Evolutionary conservation across 2,888 invertebrate species (phyloP), one percentile per base, ranked within the genome.

Genomic region (Mesodorylaimus sp.): DNA sequence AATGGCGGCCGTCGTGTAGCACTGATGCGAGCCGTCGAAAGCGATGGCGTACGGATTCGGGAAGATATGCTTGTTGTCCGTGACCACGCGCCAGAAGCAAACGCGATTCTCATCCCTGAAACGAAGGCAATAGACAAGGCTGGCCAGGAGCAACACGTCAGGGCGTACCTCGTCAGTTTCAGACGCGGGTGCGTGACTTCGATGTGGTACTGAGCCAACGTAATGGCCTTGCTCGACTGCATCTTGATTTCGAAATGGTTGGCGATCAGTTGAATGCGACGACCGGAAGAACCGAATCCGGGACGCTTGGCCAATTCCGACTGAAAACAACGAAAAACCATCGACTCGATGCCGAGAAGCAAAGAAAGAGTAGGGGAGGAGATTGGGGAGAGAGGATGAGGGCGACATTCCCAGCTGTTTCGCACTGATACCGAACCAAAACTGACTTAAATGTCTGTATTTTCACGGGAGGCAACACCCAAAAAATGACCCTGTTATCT

Each of bases 171-270:
- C 50, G 60, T 60, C 29, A 62, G 53, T 48, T 60, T 61, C 2
- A 61, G 50, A 21, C 59, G 59, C 13, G 58, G 59, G 53, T 61
- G 61, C 47, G 54, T 55, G 42, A 61, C 55, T 23, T 61, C 60
- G n/a, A 61, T 56, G 52, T 61, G 60, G 50, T 62, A 62, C 52
- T 61, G 62, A 27, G 52, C 50, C 48, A 62, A 58, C 51, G 58
- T 56, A 52, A 60, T 53, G 37, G 55, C 54, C 16, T 53, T 51
- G 38, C 55, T 52, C 26, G 13, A 24, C n/a, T n/a, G n/a, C 47
- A 61, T 32, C 26, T 47, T 50, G 26, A 62, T 57, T 42, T 56
- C 58, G 54, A 61, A 62, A 53, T 59, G 60, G 52, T 62, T 62
- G 32, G 60, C 51, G 27, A 43, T 13, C 44, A 43, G 24, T 10